These are phyloP conservation scores for Palaemon carinicauda DNA, from an alignment of 1,140 invertebrate genomes.

Conservation along the genomic window DNA sequence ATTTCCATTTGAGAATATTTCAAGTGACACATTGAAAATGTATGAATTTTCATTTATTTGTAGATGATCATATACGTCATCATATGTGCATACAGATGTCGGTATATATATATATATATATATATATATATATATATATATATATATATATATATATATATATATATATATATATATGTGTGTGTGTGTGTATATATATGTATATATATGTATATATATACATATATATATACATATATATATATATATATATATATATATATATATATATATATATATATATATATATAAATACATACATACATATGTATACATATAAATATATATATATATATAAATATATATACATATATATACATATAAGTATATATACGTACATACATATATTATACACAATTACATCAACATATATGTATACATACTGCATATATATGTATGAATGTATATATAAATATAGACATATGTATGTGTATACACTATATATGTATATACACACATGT, in stretches of 20 bases:
- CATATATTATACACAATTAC: not conserved
- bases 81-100: too few species aligned
- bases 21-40: too few species aligned
- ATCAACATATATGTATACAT: not conserved
- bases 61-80: too few species aligned
- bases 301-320: not conserved
- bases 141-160: not conserved
- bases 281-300: not conserved
- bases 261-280: not conserved
- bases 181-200: not conserved
- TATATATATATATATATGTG: not conserved
- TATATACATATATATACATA: not conserved
- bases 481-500: too few species aligned
- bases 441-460: not conserved
- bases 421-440: not conserved
- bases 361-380: not conserved
- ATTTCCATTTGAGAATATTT: too few species aligned
- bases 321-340: not conserved
- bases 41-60: too few species aligned
- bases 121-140: slow-evolving; percentile 9
- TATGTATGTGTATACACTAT: not conserved
- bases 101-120: not conserved
- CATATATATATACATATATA: not conserved
- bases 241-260: not conserved
- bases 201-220: not conserved